phyloP scores from a whole-genome alignment of 1,140 invertebrate genomes.

The Heliconius hermathena region DNA sequence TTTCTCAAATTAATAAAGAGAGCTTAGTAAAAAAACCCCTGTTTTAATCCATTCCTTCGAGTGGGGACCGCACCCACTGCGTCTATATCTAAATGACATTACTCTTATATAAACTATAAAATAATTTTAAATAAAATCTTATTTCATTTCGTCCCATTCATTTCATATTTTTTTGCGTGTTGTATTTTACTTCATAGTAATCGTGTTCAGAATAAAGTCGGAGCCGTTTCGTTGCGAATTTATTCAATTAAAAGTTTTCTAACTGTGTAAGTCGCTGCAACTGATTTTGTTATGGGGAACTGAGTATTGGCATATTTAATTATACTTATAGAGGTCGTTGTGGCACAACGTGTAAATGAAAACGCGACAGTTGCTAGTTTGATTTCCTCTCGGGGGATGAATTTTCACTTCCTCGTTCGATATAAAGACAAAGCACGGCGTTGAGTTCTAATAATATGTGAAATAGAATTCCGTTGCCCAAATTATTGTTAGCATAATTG shows the following conservation, averaged over 20 bases:
- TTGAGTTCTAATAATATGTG: no score
- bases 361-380: no score
- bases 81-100: no score
- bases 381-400: no score
- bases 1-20: no score
- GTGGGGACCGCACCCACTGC: no score
- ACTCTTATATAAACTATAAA: background rate
- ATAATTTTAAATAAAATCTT: background rate
- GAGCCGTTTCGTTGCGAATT: background rate
- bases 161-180: background rate
- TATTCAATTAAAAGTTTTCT: conserved; percentile 8
- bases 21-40: no score
- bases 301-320: background rate
- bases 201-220: background rate
- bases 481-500: no score
- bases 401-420: no score
- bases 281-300: background rate
- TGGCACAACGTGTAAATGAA: background rate
- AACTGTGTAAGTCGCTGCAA: background rate
- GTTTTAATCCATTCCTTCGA: no score
- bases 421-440: no score
- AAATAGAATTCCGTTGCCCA: no score
- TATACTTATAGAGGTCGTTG: background rate
- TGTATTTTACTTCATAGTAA: background rate
- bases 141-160: background rate